A percentile compares a stretch with the other conserved stretches of the same genome.
Conservation (phyloP, 1,140 invertebrate genomes). For the Cyrtorhinus lividipennis region DNA sequence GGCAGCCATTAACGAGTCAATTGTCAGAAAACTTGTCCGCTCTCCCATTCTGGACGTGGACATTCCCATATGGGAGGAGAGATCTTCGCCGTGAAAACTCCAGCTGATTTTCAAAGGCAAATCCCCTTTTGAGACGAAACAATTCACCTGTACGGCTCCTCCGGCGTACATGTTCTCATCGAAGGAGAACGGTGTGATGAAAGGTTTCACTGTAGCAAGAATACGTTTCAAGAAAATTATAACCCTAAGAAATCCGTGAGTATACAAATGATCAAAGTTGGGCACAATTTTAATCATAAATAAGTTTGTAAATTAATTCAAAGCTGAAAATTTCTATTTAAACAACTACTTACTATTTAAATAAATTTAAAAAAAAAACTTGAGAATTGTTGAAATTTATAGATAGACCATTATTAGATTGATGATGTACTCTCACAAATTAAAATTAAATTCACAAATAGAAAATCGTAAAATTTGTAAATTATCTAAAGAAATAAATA, state of each 20-base stretch:
- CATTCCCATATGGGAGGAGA: conserved; percentile 39
- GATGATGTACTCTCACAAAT: no score
- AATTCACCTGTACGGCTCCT: conserved; percentile 36
- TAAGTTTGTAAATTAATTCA: conserved; percentile 12
- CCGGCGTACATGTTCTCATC: conserved; percentile 33
- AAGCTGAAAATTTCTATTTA: no score
- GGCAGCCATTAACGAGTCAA: conserved; percentile 55
- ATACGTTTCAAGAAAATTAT: no score
- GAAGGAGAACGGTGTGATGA: conserved; percentile 44
- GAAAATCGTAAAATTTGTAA: no score
- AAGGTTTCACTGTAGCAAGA: conserved; percentile 36
- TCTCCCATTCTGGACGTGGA: conserved; percentile 47
- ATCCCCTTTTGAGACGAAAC: conserved; percentile 58
- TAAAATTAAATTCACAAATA: no score
- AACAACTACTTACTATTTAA: no score
- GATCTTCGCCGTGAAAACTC: conserved; percentile 42
- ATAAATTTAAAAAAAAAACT: no score
- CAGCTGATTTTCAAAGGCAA: conserved; percentile 49
- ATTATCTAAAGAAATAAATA: no score
- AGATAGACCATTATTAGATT: no score
- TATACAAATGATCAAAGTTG: no score
- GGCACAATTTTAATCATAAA: neutral
- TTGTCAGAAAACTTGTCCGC: conserved; percentile 55
- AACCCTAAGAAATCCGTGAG: no score
- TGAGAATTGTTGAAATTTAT: no score